These are phyloP conservation scores for Odontesthes bonariensis DNA, from an alignment of 2,113 vertebrate genomes.

Conservation along the genomic window DNA sequence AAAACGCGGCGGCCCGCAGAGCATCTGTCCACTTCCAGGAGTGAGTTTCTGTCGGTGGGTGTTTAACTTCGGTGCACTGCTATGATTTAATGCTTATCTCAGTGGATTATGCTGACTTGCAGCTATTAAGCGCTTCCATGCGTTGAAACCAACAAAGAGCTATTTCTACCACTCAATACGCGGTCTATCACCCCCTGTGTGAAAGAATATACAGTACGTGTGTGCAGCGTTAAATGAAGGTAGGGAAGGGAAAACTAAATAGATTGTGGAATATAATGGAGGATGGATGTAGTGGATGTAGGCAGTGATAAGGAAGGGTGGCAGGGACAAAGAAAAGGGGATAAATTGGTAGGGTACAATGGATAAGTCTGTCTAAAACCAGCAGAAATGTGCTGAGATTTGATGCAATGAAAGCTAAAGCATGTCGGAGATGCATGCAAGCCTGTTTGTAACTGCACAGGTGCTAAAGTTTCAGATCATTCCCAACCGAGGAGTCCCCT, in stretches of 20 bases:
- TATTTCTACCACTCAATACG: conserved; percentile 58
- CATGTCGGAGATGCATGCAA: conserved; percentile 15
- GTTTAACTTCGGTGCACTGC: conserved; percentile 15
- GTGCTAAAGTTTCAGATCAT: conserved; percentile 16
- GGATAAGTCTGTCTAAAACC: conserved; percentile 47
- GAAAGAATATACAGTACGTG: conserved; percentile 3
- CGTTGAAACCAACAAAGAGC: conserved; percentile 67
- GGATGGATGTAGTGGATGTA: conserved; percentile 46
- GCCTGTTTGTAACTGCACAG: conserved; percentile 38
- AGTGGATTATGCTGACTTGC: conserved; percentile 73
- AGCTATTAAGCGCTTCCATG: conserved; percentile 70
- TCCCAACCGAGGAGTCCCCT: conserved; percentile 8
- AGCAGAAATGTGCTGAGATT: conserved; percentile 51
- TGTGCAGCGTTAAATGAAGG: conserved; percentile 44
- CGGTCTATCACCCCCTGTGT: conserved; percentile 46
- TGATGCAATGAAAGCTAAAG: conserved; percentile 45
- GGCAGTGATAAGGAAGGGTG: conserved; percentile 48
- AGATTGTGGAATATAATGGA: conserved; percentile 51
- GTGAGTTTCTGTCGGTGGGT: conserved; percentile 3
- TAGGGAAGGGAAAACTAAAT: conserved; percentile 11
- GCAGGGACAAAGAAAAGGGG: conserved; percentile 42
- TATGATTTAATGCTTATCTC: conserved; percentile 57
- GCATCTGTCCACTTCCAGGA: not conserved
- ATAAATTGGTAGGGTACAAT: conserved; percentile 42
- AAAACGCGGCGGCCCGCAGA: conserved; percentile 5